Evolutionary conservation across 2,113 vertebrate species (phyloP).

Genomic region (Saguinus midas): DNA sequence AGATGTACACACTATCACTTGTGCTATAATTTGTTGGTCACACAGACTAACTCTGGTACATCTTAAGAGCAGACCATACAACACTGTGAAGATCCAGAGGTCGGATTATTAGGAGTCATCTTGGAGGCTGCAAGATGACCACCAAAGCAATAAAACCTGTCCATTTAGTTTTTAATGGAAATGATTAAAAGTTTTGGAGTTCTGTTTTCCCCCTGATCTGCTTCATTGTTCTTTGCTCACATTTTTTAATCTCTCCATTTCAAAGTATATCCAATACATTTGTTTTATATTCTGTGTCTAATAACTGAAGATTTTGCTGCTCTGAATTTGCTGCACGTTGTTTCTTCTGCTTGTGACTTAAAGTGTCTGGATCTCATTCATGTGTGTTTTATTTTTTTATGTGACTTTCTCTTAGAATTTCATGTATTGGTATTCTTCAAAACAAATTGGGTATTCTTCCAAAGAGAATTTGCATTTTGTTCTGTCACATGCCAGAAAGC

Average conservation of each 20-base stretch:
- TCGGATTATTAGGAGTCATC: neutral
- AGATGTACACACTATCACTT: neutral
- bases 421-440: neutral
- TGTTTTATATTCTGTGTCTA: neutral
- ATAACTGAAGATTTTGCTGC: neutral
- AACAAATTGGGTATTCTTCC: neutral
- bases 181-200: neutral
- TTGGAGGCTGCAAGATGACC: neutral
- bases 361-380: neutral
- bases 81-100: neutral
- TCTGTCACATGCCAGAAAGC: neutral
- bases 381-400: neutral
- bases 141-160: neutral
- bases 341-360: neutral
- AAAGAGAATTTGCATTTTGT: neutral
- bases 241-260: constrained; percentile 32
- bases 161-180: neutral
- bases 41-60: neutral
- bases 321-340: neutral
- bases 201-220: neutral
- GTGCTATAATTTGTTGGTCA: neutral
- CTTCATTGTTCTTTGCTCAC: neutral
- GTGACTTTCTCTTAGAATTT: neutral
- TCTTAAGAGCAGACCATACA: too few species aligned
- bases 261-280: neutral